Conservation (phyloP, 2,888 invertebrate genomes). For the Dicycla oo region DNA sequence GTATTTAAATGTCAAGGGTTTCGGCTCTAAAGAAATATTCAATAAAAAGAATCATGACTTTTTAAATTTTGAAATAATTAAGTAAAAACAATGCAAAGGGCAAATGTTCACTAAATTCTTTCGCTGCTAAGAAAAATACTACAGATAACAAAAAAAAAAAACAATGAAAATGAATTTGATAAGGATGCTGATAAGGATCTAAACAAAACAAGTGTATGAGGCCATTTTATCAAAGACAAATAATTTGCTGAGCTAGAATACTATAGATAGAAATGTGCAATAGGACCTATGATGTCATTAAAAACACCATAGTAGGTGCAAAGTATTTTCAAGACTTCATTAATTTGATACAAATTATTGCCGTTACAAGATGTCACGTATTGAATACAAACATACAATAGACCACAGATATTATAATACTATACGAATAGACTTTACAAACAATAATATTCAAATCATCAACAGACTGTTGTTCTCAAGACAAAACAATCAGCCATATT, state of each 20-base stretch:
- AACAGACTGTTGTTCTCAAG: slow-evolving; percentile 4
- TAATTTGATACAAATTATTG: slow-evolving; percentile 12
- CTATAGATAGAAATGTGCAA: not conserved
- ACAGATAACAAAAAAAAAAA: not conserved
- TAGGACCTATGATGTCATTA: not conserved
- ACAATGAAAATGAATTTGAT: not conserved
- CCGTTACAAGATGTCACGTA: not conserved
- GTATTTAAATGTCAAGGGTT: slow-evolving; percentile 7
- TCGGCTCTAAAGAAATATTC: not conserved
- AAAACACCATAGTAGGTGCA: not conserved
- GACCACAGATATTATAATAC: too few species aligned
- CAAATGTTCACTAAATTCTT: not conserved
- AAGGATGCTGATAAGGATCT: not conserved
- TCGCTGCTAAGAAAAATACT: not conserved
- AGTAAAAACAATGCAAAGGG: not conserved
- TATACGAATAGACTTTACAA: slow-evolving; percentile 3
- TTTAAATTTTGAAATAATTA: too few species aligned
- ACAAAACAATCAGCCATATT: slow-evolving; percentile 9
- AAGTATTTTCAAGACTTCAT: not conserved
- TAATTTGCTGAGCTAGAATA: not conserved
- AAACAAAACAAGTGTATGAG: not conserved
- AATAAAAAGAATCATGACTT: too few species aligned
- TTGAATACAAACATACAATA: not conserved
- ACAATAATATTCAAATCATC: slow-evolving; percentile 22
- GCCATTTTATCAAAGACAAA: not conserved